Conservation (phyloP, 92 coral and sea anemone genomes). For the Plumapathes pennacea region DNA sequence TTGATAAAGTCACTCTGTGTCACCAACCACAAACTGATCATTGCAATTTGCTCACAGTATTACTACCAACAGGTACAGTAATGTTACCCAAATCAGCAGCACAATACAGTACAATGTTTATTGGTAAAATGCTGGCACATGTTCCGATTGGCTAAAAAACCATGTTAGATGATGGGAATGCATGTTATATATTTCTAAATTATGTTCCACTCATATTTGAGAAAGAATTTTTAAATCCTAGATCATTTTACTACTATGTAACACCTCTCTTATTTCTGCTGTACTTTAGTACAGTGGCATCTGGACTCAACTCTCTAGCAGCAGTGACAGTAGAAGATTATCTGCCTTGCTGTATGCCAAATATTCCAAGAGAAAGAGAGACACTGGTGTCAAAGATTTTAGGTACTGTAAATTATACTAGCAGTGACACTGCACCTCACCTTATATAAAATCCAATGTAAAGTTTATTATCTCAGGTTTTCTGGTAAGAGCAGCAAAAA, state of each 20-base stretch:
- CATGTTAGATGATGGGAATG: neutral
- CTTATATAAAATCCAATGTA: neutral
- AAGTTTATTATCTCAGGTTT: neutral
- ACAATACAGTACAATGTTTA: no score
- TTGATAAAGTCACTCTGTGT: no score
- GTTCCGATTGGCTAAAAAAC: neutral
- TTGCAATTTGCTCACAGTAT: no score
- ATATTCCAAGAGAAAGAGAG: conserved; percentile 63
- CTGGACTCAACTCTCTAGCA: conserved; percentile 83
- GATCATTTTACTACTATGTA: neutral
- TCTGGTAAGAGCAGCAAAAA: neutral
- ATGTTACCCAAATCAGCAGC: no score
- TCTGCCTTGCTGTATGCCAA: conserved; percentile 25
- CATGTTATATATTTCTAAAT: no score
- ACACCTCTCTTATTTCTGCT: neutral
- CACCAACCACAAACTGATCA: no score
- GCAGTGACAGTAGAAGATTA: conserved; percentile 88
- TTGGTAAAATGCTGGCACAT: no score
- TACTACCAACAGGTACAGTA: no score
- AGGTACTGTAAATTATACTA: no score
- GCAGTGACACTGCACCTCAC: no score
- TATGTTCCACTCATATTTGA: no score
- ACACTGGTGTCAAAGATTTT: conserved; percentile 65
- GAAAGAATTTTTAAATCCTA: neutral
- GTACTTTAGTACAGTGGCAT: conserved; percentile 72